Percentiles rank a stretch among this genome's conserved stretches.
phyloP scores from a whole-genome alignment of 2,113 vertebrate species.

The Tringa solitaria region DNA sequence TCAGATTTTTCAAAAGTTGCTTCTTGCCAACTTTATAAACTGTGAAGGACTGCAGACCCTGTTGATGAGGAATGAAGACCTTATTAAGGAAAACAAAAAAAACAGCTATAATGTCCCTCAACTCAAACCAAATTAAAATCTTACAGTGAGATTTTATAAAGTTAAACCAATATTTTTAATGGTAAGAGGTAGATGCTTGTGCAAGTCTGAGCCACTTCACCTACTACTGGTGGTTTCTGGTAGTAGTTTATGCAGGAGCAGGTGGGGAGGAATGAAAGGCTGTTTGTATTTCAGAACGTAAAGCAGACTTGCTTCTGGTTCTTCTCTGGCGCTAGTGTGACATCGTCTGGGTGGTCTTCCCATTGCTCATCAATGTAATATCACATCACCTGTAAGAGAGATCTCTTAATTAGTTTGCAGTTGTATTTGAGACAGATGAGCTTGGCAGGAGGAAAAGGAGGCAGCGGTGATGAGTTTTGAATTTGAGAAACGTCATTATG shows the following conservation, averaged over 20 bases:
- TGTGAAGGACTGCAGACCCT: background rate
- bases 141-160: background rate
- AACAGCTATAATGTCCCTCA: background rate
- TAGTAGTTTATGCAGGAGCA: background rate
- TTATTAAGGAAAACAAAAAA: background rate
- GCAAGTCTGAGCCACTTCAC: background rate
- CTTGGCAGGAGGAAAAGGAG: background rate
- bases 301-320: conserved; percentile 36
- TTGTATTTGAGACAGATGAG: background rate
- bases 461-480: background rate
- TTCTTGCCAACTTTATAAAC: background rate
- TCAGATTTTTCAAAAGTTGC: background rate
- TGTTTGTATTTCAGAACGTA: background rate
- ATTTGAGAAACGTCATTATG: background rate
- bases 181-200: background rate
- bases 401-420: background rate
- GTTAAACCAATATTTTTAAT: background rate
- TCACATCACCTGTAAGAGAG: conserved; percentile 22
- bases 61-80: background rate
- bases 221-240: background rate
- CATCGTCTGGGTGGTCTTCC: background rate
- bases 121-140: background rate
- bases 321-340: conserved; percentile 2
- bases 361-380: background rate
- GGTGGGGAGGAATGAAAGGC: background rate